Evolutionary conservation across 2,113 vertebrate species (phyloP).

Genomic region (Channa argus): DNA sequence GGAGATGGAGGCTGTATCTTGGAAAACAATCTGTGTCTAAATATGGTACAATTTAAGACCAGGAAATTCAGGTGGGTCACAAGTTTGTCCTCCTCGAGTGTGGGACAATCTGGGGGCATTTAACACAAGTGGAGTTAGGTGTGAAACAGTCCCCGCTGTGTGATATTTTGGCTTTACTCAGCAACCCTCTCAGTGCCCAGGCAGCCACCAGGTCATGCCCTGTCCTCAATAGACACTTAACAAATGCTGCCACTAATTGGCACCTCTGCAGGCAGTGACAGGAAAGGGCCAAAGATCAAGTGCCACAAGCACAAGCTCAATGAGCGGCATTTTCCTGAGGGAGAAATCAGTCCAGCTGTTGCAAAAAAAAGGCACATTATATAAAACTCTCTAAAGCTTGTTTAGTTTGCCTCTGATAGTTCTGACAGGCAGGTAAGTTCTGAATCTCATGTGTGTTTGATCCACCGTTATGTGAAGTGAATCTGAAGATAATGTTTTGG

Average conservation of each 20-base stretch:
- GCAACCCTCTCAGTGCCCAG: conserved; percentile 51
- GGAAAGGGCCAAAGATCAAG: conserved; percentile 81
- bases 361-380: conserved; percentile 44
- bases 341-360: conserved; percentile 70
- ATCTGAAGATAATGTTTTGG: neutral
- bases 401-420: neutral
- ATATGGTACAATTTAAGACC: conserved; percentile 37
- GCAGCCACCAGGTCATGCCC: conserved; percentile 50
- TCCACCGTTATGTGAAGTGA: neutral
- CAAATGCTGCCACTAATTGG: conserved; percentile 85
- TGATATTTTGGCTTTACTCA: conserved; percentile 64
- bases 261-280: conserved; percentile 85
- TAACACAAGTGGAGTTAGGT: conserved; percentile 74
- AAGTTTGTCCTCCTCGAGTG: conserved; percentile 39
- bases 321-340: conserved; percentile 56
- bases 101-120: conserved; percentile 75
- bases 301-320: conserved; percentile 59
- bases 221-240: conserved; percentile 70
- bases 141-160: conserved; percentile 77
- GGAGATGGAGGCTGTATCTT: conserved; percentile 28
- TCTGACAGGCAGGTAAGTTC: neutral
- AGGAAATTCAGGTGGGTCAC: conserved; percentile 47
- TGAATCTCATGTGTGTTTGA: conserved; percentile 22
- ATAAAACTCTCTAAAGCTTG: conserved; percentile 32
- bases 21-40: conserved; percentile 29